These are phyloP conservation scores for Gouania willdenowi DNA, from an alignment of 2,797 vertebrate species.

Conservation along the genomic window DNA sequence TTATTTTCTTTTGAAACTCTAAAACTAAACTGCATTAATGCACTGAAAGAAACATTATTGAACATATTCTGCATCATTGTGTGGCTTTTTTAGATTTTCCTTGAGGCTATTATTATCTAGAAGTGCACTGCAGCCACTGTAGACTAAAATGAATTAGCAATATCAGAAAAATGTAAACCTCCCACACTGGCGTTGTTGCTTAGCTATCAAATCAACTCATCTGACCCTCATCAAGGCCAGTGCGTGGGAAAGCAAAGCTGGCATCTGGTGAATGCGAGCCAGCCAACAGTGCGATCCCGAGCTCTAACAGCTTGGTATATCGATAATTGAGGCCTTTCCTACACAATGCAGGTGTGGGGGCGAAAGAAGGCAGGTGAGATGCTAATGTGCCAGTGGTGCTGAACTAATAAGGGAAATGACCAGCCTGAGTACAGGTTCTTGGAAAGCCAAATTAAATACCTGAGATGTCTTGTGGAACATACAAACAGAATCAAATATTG, in stretches of 20 bases:
- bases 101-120: slow-evolving; percentile 5
- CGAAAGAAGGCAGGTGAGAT: slow-evolving; percentile 21
- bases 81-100: too few species aligned
- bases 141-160: slow-evolving; percentile 20
- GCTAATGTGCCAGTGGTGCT: slow-evolving; percentile 22
- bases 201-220: slow-evolving; percentile 16
- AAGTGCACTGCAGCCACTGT: neutral
- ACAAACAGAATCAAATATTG: slow-evolving; percentile 7
- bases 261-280: slow-evolving; percentile 27
- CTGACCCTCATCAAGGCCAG: slow-evolving; percentile 7
- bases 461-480: neutral
- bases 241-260: slow-evolving; percentile 35
- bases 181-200: slow-evolving; percentile 13
- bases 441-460: slow-evolving; percentile 1
- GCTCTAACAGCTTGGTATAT: slow-evolving; percentile 46
- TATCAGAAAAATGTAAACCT: slow-evolving; percentile 14
- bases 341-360: slow-evolving; percentile 42
- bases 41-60: too few species aligned
- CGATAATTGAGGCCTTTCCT: slow-evolving; percentile 39
- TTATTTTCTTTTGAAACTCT: too few species aligned
- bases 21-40: too few species aligned
- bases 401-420: slow-evolving; percentile 44
- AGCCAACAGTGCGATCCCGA: slow-evolving; percentile 27
- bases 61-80: too few species aligned
- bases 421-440: slow-evolving; percentile 12